Percentiles rank a stretch among this genome's conserved stretches.
Evolutionary conservation across 2,113 vertebrate genomes (phyloP).

Genomic region (Gyps fulvus): DNA sequence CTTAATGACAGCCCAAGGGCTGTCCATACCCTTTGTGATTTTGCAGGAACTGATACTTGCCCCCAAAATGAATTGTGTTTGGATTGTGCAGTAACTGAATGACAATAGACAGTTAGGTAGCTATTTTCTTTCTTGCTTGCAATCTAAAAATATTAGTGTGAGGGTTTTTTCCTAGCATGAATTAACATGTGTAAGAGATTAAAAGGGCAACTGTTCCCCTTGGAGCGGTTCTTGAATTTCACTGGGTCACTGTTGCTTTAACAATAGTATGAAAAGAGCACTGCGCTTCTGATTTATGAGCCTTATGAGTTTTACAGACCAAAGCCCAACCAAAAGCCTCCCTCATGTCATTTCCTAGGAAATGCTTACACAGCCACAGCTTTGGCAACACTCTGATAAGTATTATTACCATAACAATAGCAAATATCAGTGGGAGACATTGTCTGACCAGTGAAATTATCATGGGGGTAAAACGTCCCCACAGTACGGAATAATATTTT

Average conservation of each 20-base stretch:
- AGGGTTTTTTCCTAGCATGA: neutral
- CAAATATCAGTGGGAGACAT: slow-evolving; percentile 45
- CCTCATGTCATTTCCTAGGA: slow-evolving; percentile 17
- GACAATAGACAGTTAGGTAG: neutral
- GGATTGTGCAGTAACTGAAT: neutral
- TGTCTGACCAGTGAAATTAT: slow-evolving; percentile 44
- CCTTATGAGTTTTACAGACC: neutral
- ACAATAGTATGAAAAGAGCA: neutral
- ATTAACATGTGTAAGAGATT: neutral
- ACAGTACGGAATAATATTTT: slow-evolving; percentile 39
- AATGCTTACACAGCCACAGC: slow-evolving; percentile 26
- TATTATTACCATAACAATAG: slow-evolving; percentile 25
- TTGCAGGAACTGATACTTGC: neutral
- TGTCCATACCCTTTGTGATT: neutral
- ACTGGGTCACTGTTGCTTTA: neutral
- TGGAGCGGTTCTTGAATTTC: neutral
- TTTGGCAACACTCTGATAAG: slow-evolving; percentile 26
- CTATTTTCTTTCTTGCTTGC: neutral
- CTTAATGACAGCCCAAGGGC: neutral
- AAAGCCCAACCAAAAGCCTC: neutral
- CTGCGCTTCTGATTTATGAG: neutral
- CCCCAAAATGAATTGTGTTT: neutral
- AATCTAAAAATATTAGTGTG: neutral
- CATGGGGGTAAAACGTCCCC: neutral
- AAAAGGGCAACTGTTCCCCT: neutral